These are phyloP conservation scores for Drosophila erecta DNA, from an alignment of 1,140 invertebrate species.

Conservation along the genomic window DNA sequence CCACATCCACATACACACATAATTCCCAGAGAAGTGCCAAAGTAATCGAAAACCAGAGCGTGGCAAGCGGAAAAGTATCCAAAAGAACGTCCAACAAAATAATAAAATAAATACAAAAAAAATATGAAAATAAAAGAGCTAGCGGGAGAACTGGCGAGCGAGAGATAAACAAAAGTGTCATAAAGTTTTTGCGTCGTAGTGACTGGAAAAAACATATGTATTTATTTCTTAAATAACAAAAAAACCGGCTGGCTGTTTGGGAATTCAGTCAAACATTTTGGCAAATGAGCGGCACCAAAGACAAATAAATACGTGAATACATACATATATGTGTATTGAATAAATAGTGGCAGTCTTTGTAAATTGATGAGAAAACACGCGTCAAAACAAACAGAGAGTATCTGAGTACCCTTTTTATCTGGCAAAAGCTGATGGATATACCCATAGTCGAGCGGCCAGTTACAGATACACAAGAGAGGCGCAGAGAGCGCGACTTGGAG, in stretches of 20 bases:
- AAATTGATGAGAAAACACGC: constrained; percentile 60
- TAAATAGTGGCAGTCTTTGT: constrained; percentile 49
- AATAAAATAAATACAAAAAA: constrained; percentile 14
- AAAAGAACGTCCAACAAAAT: constrained; percentile 55
- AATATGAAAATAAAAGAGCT: constrained; percentile 30
- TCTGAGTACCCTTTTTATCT: constrained; percentile 35
- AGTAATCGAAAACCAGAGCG: constrained; percentile 55
- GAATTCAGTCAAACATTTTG: constrained; percentile 47
- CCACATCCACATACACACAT: background rate
- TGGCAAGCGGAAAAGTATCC: constrained; percentile 67
- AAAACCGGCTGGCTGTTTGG: constrained; percentile 22
- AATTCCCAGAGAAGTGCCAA: constrained; percentile 21
- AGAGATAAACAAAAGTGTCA: constrained; percentile 58
- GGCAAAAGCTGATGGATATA: constrained; percentile 53
- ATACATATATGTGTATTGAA: constrained; percentile 42
- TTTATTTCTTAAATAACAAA: constrained; percentile 16
- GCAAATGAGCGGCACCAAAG: constrained; percentile 29
- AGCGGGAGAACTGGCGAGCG: constrained; percentile 10
- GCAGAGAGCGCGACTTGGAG: background rate
- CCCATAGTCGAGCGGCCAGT: background rate
- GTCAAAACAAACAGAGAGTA: constrained; percentile 79
- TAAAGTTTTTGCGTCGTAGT: constrained; percentile 80
- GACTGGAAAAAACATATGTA: constrained; percentile 24
- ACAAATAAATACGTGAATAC: constrained; percentile 3
- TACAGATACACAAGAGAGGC: constrained; percentile 31